phyloP scores from a whole-genome alignment of 1,140 invertebrate species.

The Oncopodura yosiiana region DNA sequence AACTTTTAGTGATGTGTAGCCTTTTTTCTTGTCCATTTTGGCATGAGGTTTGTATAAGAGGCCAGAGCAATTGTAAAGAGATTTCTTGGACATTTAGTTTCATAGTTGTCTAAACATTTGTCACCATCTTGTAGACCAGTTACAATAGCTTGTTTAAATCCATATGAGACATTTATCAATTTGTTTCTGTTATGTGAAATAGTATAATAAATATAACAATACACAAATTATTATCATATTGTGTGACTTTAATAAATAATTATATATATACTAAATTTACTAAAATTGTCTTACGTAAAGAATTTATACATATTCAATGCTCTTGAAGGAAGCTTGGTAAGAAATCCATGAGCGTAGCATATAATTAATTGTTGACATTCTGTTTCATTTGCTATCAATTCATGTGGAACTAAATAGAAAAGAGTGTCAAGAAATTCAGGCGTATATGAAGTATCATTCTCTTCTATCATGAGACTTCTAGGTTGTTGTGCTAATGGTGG shows the following conservation, averaged over 20 bases:
- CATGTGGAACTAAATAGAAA: background rate
- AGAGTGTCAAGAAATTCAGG: background rate
- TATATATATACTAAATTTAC: background rate
- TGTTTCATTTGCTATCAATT: background rate
- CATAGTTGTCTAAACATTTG: background rate
- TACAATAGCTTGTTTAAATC: conserved; percentile 8
- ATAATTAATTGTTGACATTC: background rate
- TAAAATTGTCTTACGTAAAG: background rate
- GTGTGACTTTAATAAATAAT: background rate
- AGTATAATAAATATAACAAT: no score
- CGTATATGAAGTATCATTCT: background rate
- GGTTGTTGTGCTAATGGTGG: no score
- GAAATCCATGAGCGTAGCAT: background rate
- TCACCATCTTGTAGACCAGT: background rate
- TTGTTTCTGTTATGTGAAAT: background rate
- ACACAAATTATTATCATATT: background rate
- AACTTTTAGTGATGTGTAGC: no score
- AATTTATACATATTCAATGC: background rate
- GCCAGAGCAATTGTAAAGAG: background rate
- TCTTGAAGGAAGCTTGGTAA: background rate
- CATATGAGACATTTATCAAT: background rate
- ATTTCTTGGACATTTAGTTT: no score
- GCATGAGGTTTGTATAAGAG: background rate
- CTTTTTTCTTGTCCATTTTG: no score
- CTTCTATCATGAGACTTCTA: background rate